Evolutionary conservation across 1,140 invertebrate species (phyloP).

Genomic region (Goniozus legneri): DNA sequence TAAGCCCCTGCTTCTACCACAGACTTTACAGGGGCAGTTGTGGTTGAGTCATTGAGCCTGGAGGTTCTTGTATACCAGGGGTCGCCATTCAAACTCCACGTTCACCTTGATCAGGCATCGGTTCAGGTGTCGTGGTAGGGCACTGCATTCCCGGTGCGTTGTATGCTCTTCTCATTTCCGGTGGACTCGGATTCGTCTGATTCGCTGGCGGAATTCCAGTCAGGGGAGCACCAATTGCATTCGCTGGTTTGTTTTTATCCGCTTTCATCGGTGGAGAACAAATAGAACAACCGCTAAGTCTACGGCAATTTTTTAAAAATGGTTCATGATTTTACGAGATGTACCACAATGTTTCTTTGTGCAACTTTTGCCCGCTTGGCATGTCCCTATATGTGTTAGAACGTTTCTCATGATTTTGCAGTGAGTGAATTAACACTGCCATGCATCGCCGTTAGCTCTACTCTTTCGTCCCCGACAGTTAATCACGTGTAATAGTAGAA

Average conservation of each 20-base stretch:
- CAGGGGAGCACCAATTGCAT: conserved; percentile 54
- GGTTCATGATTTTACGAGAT: conserved; percentile 95
- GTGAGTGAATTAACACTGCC: conserved; percentile 85
- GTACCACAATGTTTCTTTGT: conserved; percentile 95
- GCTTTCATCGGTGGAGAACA: conserved; percentile 96
- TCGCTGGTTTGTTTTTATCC: conserved; percentile 72
- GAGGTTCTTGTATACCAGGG: conserved; percentile 51
- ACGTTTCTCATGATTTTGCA: conserved; percentile 99
- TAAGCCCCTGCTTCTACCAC: conserved; percentile 41
- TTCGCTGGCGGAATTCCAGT: conserved; percentile 43
- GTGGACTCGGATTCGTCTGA: conserved; percentile 58
- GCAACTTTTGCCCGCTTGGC: conserved; percentile 89
- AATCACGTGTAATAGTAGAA: conserved; percentile 95
- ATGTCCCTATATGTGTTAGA: conserved; percentile 97
- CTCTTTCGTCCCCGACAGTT: conserved; percentile 94
- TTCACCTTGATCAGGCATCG: conserved; percentile 47
- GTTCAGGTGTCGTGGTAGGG: conserved; percentile 57
- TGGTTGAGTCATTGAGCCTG: conserved; percentile 51
- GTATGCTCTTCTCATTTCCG: conserved; percentile 77
- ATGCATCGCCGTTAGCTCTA: conserved; percentile 72
- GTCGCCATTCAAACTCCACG: conserved; percentile 44
- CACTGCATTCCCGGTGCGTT: conserved; percentile 77
- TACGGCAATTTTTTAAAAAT: conserved; percentile 99
- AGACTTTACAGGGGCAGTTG: conserved; percentile 41
- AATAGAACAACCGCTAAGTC: conserved; percentile 91